Base-by-base conservation (phyloP, 2,888 invertebrate species). In the Thecocarcelia acutangulata region DNA sequence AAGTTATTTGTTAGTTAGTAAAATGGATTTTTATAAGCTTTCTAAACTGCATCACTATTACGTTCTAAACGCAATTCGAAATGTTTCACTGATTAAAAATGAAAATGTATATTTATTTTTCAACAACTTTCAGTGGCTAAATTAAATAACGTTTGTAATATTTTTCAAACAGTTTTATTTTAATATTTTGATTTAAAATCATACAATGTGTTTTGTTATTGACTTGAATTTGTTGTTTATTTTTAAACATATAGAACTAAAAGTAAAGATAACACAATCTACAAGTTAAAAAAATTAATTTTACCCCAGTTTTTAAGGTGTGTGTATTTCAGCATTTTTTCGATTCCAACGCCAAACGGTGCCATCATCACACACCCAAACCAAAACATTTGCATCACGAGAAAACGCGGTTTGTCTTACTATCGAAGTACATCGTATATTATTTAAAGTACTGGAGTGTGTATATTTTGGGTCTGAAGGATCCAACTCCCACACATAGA, bases 331-430 rank as follows among this genome's bases (percentile, higher is more conserved):
- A 5, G 83, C 66, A 68, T 80, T 80, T 56, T 87, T 84, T 0
- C 89, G 87, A 91, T 98, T 98, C 98, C 98, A 99, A 85, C 98
- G 93, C 98, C 98, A 98, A 85, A 99, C 94, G 17, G 97, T 96
- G 4, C 96, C 97, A 91, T 98, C 98, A 88, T 99, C 98, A 91
- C 98, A 98, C 59, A 98, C 98, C 84, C 96, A 96, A n/a, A 99
- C 91, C 76, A 99, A 91, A 42, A 97, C 94, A 83, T 94, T 94
- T 24, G 97, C 98, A 88, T 97, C 96, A 17, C 96, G 93, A 40
- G 97, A 97, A 79, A 99, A 93, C 61, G 96, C 95, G 3, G 98
- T 98, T 92, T 98, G 98, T 82, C 98, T 92, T 24, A 98, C 96
- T 0, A 98, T 96, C n/a, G 97, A 94, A 5, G 93, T 94, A 88